A percentile compares a stretch with the other conserved stretches of the same genome.
These are phyloP conservation scores for Coturnix japonica DNA, from an alignment of 2,113 vertebrate genomes.

Conservation along the genomic window DNA sequence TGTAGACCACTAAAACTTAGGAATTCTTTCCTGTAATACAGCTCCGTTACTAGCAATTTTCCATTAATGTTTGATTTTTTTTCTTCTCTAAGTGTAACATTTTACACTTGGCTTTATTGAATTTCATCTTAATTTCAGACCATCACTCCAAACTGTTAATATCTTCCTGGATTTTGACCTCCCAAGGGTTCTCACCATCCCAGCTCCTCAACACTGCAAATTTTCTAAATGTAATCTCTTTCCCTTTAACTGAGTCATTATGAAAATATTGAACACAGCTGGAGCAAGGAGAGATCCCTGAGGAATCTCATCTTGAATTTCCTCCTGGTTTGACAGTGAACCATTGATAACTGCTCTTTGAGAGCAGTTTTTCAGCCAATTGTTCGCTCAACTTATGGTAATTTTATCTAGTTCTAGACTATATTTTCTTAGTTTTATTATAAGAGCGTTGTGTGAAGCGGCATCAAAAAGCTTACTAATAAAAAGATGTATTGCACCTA, in stretches of 20 bases:
- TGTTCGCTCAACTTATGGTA: constrained; percentile 26
- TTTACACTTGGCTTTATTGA: constrained; percentile 56
- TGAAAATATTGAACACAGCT: constrained; percentile 66
- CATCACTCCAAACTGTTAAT: constrained; percentile 55
- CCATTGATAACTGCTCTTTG: constrained; percentile 18
- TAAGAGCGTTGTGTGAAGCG: neutral
- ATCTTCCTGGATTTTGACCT: constrained; percentile 55
- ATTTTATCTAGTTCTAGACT: constrained; percentile 49
- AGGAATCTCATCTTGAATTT: constrained; percentile 60
- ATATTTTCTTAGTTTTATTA: constrained; percentile 53
- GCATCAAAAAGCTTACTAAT: constrained; percentile 36
- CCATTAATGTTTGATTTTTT: constrained; percentile 34
- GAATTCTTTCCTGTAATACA: neutral
- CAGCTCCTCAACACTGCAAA: constrained; percentile 50
- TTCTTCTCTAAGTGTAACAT: neutral
- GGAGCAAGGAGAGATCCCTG: constrained; percentile 60
- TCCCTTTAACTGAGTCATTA: constrained; percentile 67
- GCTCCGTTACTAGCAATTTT: constrained; percentile 10
- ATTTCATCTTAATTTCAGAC: constrained; percentile 69
- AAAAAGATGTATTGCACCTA: neutral
- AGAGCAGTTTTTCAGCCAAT: constrained; percentile 42
- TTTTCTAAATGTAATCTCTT: constrained; percentile 58
- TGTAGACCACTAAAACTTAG: neutral
- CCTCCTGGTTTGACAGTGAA: neutral
- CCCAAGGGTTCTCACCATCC: constrained; percentile 46